phyloP scores from a whole-genome alignment of 2,113 vertebrate genomes.

The Brienomyrus brachyistius region DNA sequence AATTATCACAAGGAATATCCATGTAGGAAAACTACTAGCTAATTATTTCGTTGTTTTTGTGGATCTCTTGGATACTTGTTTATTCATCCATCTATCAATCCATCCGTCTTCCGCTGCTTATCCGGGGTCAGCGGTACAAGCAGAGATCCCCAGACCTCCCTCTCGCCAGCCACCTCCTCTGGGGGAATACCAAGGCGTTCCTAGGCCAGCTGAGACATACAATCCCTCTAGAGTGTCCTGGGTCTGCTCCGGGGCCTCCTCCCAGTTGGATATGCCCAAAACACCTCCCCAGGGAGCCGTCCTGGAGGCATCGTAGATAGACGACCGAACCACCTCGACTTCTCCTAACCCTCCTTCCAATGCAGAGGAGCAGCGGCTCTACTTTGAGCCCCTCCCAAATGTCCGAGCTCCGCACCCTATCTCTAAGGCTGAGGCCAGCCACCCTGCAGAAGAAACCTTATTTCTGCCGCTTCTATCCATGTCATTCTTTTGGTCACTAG shows the following conservation, averaged over 20 bases:
- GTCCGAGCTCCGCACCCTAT: neutral
- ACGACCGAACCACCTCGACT: neutral
- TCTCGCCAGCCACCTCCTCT: neutral
- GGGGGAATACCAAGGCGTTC: neutral
- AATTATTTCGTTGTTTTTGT: neutral
- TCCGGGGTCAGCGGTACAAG: neutral
- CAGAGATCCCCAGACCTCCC: neutral
- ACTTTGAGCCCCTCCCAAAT: neutral
- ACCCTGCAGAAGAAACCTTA: neutral
- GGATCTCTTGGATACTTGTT: neutral
- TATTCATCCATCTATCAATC: neutral
- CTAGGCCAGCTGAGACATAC: too few relatives aligned
- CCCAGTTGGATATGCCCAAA: neutral
- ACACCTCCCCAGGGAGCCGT: neutral
- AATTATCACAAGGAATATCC: neutral
- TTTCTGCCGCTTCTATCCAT: neutral
- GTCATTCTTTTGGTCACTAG: neutral
- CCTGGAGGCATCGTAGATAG: neutral
- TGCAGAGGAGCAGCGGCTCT: neutral
- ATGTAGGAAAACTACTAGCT: neutral
- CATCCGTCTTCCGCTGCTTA: neutral
- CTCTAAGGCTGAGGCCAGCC: neutral
- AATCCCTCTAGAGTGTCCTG: neutral
- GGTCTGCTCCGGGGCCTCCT: neutral
- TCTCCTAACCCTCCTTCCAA: neutral